Evolutionary conservation across 2,888 invertebrate species (phyloP), one percentile per base, ranked within the genome.

Genomic region (Dasypolia templi): DNA sequence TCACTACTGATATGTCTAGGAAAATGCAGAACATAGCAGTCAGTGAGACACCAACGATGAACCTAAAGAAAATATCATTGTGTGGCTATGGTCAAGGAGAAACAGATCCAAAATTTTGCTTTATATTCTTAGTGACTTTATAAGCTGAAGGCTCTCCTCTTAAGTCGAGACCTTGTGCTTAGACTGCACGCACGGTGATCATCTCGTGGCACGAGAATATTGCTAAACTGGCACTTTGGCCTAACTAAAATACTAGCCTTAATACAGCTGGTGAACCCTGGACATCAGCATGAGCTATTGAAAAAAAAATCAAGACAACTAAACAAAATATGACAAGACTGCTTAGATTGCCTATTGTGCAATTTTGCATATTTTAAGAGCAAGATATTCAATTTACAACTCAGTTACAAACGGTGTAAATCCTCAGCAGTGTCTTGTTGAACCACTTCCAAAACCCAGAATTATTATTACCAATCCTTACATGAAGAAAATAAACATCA

Each of bases 71-170:
- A 71, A 71, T 35, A 17, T 55, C 32, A 4, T 5, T 29, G 6
- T 32, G n/a, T 35, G 3, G 14, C 19, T n/a, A 3, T 11, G 44
- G 26, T 26, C 11, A 22, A 46, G 44, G 22, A 55, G n/a, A n/a
- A n/a, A n/a, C n/a, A n/a, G n/a, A n/a, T 55, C 32, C 14, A 44
- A 22, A 55, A 55, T 14, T 69, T 71, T 46, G 44, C 17, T 39
- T 56, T 26, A 17, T 56, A 17, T 22, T 11, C 29, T 39, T 17
- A 71, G 12, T 26, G 26, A n/a, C 29, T 35, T 71, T 46, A 46
- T 17, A 35, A 26, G 12, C 0, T 39, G 29, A 58, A 58, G 42
- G 49, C 19, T 51, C 26, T 44, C 35, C 26, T 55, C 32, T 44
- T n/a, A 53, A 69, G 39, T 46, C 7, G 2, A 4, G n/a, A 49